Conservation (phyloP, 35 echinoderm and acorn worm species). For the Ptychodera flava region DNA sequence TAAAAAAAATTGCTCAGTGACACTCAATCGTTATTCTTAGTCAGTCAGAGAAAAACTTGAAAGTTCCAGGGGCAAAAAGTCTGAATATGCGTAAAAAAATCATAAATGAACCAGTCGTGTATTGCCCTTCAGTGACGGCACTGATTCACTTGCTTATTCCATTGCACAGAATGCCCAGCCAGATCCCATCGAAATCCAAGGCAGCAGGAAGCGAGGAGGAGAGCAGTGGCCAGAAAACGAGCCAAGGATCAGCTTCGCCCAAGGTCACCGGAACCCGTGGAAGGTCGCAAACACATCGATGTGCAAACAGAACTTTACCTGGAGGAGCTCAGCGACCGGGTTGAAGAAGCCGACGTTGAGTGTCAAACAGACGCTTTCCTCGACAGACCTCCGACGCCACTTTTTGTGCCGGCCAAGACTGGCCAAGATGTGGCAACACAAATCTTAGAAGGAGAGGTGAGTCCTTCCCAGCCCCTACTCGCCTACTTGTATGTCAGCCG, state of each 20-base stretch:
- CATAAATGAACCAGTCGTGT: too few species aligned
- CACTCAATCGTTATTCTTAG: too few species aligned
- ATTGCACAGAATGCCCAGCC: constrained; percentile 94
- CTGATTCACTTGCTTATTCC: too few species aligned
- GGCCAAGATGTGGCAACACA: constrained; percentile 95
- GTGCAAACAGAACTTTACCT: constrained; percentile 95
- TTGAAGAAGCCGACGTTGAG: constrained; percentile 92
- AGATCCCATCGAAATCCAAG: constrained; percentile 97
- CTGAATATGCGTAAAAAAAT: too few species aligned
- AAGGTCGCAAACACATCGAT: constrained; percentile 93
- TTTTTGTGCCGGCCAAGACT: constrained; percentile 95
- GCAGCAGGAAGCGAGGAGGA: constrained; percentile 81
- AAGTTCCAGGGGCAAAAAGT: too few species aligned
- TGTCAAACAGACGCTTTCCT: constrained; percentile 97
- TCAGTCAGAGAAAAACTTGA: too few species aligned
- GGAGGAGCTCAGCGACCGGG: constrained; percentile 87
- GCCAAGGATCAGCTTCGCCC: constrained; percentile 86
- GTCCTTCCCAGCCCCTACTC: too few species aligned
- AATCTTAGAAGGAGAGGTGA: constrained; percentile 99
- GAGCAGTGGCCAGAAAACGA: constrained; percentile 76
- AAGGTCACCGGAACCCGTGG: constrained; percentile 82
- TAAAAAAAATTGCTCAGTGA: too few species aligned
- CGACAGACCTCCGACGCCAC: constrained; percentile 89
- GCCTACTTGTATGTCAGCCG: too few species aligned
- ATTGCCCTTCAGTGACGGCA: too few species aligned